These are phyloP conservation scores for Danio aesculapii DNA, from an alignment of 2,797 vertebrate species.

Conservation along the genomic window DNA sequence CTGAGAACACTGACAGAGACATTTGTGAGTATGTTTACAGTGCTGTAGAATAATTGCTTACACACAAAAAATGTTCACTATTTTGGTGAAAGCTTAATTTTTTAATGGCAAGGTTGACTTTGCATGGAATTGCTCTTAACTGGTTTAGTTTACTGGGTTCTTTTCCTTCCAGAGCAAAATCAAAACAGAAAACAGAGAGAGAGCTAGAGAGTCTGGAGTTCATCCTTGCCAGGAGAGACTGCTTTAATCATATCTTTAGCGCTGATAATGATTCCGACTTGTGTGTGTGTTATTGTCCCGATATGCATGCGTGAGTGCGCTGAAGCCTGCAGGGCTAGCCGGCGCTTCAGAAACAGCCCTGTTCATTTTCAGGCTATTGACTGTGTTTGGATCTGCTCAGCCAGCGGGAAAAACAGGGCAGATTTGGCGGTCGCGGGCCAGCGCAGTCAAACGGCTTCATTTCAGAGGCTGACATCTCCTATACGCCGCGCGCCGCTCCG, in stretches of 20 bases:
- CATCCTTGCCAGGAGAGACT: constrained; percentile 31
- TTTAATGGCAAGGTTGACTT: too few species aligned
- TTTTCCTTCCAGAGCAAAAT: too few species aligned
- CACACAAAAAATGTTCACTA: too few species aligned
- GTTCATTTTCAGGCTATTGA: constrained; percentile 83
- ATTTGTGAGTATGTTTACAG: too few species aligned
- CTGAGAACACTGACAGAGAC: too few species aligned
- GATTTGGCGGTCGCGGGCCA: constrained; percentile 76
- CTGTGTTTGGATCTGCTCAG: constrained; percentile 79
- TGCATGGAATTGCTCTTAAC: too few species aligned
- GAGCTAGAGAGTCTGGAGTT: neutral
- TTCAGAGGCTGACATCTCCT: constrained; percentile 69
- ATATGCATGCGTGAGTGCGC: constrained; percentile 73
- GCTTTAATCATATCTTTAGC: constrained; percentile 73
- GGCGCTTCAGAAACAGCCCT: constrained; percentile 77
- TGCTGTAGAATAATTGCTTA: too few species aligned
- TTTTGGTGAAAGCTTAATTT: too few species aligned
- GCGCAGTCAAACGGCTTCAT: constrained; percentile 76
- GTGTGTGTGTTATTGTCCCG: constrained; percentile 77
- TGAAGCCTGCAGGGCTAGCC: constrained; percentile 74
- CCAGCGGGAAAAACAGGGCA: constrained; percentile 81
- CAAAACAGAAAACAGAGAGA: too few species aligned
- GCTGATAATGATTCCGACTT: constrained; percentile 83
- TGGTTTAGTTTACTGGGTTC: too few species aligned
- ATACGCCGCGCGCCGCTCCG: constrained; percentile 55